Conservation (phyloP, 1,140 invertebrate species). For the Carposina sasakii region DNA sequence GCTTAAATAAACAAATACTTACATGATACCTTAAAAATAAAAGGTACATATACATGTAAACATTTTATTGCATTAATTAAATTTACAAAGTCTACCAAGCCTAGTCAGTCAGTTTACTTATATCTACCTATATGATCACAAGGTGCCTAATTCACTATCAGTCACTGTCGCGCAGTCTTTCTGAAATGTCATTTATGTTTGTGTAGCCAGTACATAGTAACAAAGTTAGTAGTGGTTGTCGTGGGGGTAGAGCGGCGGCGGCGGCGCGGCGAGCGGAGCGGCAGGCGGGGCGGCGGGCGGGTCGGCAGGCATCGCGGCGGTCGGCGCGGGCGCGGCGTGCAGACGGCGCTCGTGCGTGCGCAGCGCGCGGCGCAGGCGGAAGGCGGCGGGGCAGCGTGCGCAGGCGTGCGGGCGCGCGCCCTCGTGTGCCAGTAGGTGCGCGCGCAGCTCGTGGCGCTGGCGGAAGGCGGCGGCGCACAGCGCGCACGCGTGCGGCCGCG, state of each 20-base stretch:
- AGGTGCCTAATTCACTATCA: too few relatives aligned
- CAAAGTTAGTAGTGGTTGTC: constrained; percentile 25
- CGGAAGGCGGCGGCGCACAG: constrained; percentile 75
- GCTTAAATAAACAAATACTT: too few relatives aligned
- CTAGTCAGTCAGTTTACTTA: too few relatives aligned
- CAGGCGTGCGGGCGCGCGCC: constrained; percentile 40
- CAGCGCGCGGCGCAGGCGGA: constrained; percentile 41
- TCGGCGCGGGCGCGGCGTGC: constrained; percentile 46
- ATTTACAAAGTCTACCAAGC: too few relatives aligned
- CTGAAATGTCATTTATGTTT: too few relatives aligned
- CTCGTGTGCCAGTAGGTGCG: constrained; percentile 52
- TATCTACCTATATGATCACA: too few relatives aligned
- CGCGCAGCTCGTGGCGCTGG: constrained; percentile 76
- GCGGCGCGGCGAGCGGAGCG: constrained; percentile 11
- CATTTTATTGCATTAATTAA: too few relatives aligned
- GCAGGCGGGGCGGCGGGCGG: constrained; percentile 69
- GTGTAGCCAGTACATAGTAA: too few relatives aligned
- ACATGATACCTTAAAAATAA: too few relatives aligned
- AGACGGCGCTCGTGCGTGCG: constrained; percentile 37
- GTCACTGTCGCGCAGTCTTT: too few relatives aligned
- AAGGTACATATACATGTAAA: too few relatives aligned
- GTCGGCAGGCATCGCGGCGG: constrained; percentile 55
- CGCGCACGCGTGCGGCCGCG: constrained; percentile 77
- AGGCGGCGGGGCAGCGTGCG: constrained; percentile 33
- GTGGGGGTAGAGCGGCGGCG: constrained; percentile 15